A percentile compares a stretch with the other conserved stretches of the same genome.
Conservation (phyloP, 1,140 invertebrate genomes). For the Drosophila tani region DNA sequence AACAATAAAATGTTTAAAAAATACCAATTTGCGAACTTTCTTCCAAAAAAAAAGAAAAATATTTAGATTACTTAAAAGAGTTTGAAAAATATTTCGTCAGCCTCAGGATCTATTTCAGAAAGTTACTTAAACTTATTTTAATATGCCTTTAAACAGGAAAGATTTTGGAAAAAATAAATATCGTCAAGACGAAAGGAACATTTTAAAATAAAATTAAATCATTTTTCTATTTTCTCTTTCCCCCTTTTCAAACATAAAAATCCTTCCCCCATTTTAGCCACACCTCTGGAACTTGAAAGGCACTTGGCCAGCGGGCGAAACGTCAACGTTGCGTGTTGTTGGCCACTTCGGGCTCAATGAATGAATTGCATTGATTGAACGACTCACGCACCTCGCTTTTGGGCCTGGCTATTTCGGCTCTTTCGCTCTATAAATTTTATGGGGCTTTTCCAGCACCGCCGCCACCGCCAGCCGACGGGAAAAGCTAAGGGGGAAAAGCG, state of each 20-base stretch:
- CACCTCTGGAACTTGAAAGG: conserved; percentile 45
- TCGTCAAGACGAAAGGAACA: too few species aligned
- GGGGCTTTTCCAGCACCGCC: conserved; percentile 42
- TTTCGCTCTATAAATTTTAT: conserved; percentile 66
- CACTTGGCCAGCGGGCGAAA: conserved; percentile 38
- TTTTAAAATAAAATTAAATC: too few species aligned
- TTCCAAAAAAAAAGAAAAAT: too few species aligned
- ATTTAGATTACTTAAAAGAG: too few species aligned
- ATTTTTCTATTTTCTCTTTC: too few species aligned
- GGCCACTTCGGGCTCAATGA: conserved; percentile 72
- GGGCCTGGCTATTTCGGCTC: conserved; percentile 26
- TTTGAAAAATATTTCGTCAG: too few species aligned
- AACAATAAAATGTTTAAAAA: not conserved
- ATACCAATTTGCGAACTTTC: not conserved
- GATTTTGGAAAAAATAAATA: too few species aligned
- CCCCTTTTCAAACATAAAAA: not conserved
- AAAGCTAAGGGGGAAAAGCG: conserved; percentile 11
- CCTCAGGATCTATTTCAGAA: too few species aligned
- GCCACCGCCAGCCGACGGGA: conserved; percentile 3
- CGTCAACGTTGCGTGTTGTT: conserved; percentile 55
- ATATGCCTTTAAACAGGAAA: too few species aligned
- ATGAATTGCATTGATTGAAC: conserved; percentile 82
- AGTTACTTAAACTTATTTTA: too few species aligned
- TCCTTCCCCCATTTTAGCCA: not conserved
- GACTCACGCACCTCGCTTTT: conserved; percentile 65